These are phyloP conservation scores for Odontamblyopus rebecca DNA, from an alignment of 2,797 vertebrate genomes.

Conservation along the genomic window DNA sequence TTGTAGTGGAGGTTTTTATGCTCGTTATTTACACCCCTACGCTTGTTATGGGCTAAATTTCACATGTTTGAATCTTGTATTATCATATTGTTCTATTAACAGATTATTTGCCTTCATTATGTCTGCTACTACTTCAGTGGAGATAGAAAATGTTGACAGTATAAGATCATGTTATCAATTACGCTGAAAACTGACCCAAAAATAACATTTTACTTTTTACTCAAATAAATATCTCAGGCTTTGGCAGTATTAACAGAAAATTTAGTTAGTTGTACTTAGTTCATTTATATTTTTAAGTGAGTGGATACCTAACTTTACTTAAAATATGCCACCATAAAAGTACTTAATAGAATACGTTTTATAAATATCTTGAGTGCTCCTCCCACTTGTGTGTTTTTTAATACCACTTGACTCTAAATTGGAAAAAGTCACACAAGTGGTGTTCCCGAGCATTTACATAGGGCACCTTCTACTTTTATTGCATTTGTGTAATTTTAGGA, in stretches of 20 bases:
- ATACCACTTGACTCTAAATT: constrained; percentile 54
- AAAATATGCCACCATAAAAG: not conserved
- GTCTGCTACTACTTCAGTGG: not conserved
- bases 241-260: too few species aligned
- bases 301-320: not conserved
- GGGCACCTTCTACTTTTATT: constrained; percentile 69
- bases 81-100: not conserved
- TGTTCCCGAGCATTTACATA: constrained; percentile 56
- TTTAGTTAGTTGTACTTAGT: too few species aligned
- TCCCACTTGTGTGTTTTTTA: constrained; percentile 53
- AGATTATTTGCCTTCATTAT: not conserved
- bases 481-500: constrained; percentile 70
- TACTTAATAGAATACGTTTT: too few species aligned
- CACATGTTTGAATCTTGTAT: not conserved
- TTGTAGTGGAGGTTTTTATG: too few species aligned
- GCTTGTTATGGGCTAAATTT: too few species aligned
- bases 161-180: not conserved
- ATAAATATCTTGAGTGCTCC: constrained; percentile 49
- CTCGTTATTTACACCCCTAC: too few species aligned
- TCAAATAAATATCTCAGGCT: too few species aligned
- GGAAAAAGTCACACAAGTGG: constrained; percentile 66
- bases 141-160: not conserved
- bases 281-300: not conserved
- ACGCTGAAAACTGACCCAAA: not conserved
- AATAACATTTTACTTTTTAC: too few species aligned